Conservation (phyloP, 1,140 invertebrate genomes). For the Drosophila takahashii region DNA sequence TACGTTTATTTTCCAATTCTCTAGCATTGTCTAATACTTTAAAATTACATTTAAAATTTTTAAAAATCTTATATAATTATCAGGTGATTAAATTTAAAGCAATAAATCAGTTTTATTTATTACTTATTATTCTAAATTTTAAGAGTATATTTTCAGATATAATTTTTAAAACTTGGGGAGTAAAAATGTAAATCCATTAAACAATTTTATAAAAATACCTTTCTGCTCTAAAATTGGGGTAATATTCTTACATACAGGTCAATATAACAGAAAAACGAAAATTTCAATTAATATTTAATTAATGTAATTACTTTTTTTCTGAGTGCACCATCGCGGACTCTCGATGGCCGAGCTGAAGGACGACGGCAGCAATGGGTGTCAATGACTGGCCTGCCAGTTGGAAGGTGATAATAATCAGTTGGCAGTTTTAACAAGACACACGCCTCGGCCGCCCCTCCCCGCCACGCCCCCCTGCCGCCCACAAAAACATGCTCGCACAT, state of each 20-base stretch:
- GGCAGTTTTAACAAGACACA: constrained; percentile 78
- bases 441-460: constrained; percentile 11
- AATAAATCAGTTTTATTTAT: no score
- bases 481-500: constrained; percentile 15
- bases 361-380: constrained; percentile 52
- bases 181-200: no score
- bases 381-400: constrained; percentile 62
- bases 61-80: not conserved
- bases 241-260: no score
- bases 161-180: no score
- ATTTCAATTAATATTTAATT: not conserved
- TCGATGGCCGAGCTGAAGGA: not conserved
- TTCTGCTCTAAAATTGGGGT: no score
- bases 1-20: no score
- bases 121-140: no score
- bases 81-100: not conserved
- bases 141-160: no score
- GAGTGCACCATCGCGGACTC: not conserved
- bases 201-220: no score
- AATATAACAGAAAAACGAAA: not conserved
- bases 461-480: not conserved
- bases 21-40: no score
- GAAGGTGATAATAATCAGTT: constrained; percentile 81
- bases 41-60: not conserved
- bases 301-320: not conserved